phyloP scores from a whole-genome alignment of 2,888 invertebrate species.

The Sericinus montela region DNA sequence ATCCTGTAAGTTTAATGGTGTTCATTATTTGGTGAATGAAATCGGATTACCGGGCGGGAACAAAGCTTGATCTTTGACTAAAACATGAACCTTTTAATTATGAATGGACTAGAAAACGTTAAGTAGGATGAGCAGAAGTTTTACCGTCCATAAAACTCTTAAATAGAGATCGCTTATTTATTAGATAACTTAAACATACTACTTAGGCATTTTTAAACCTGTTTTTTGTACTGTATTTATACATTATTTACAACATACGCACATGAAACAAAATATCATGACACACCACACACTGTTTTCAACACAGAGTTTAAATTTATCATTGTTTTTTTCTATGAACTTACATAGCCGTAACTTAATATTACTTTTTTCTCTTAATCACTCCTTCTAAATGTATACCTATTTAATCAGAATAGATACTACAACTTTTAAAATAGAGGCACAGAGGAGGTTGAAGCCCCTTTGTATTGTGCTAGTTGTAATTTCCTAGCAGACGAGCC shows the following conservation, averaged over 20 bases:
- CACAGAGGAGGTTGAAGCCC: conserved; percentile 40
- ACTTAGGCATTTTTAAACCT: too few relatives aligned
- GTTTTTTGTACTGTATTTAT: too few relatives aligned
- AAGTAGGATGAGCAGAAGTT: conserved; percentile 8
- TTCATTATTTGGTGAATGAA: conserved; percentile 69
- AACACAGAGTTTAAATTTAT: too few relatives aligned
- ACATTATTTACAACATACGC: too few relatives aligned
- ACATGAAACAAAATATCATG: too few relatives aligned
- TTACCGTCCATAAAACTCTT: conserved; percentile 1
- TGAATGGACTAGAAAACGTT: conserved; percentile 33
- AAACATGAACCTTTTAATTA: conserved; percentile 53
- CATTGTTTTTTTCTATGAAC: too few relatives aligned
- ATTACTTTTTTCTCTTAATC: not conserved
- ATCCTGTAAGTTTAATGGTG: conserved; percentile 55
- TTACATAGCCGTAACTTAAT: too few relatives aligned
- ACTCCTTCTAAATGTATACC: conserved; percentile 9
- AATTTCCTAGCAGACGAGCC: conserved; percentile 64
- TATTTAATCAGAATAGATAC: conserved; percentile 24
- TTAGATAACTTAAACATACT: too few relatives aligned
- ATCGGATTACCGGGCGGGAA: conserved; percentile 61
- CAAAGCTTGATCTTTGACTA: conserved; percentile 56
- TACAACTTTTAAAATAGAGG: conserved; percentile 40
- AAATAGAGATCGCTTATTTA: not conserved
- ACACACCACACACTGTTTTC: too few relatives aligned
- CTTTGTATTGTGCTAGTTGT: conserved; percentile 61